Evolutionary conservation across 2,888 invertebrate species (phyloP), one percentile per base, ranked within the genome.

Genomic region (Romanomermis culicivorax): DNA sequence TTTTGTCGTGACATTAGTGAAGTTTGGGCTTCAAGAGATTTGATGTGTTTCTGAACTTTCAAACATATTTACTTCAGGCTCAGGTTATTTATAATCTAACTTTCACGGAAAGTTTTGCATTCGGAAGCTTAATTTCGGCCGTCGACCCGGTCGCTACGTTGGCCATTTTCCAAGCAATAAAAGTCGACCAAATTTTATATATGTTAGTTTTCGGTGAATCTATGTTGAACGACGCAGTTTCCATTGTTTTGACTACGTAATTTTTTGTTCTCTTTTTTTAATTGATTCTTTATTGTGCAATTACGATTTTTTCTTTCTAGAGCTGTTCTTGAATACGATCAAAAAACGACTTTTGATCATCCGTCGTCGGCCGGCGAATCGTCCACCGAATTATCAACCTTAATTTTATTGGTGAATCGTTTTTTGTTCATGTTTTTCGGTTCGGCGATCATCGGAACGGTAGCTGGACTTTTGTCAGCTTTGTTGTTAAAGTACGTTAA

Each of bases 141-240:
- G 95, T 97, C 2, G 97, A 97, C 74, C 97, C 97, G 0, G 95
- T 97, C 0, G 95, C 95, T 2, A 99, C 97, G 0, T 82, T 97
- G 29, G 95, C 97, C 11, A 97, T 97, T 62, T 97, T 97, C 68
- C 89, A 95, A 29, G 93, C 93, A 1, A 74, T 95, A 27, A 85
- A 97, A 71, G 86, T 93, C 0, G 95, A 97, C 70, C 91, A 91
- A 0, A 83, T 97, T 2, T 76, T 97, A 0, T 95, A 97, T 75
- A 99, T 99, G 95, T 81, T 97, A 73, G 95, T 97, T 1, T 97
- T 97, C 75, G 93, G 87, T 27, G 84, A 85, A 69, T 86, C 86
- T 64, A 87, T 91, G 65, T 76, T 97, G 2, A 97, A 97, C 73
- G 97, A 97, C 77, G 95, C 95, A 29, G 87, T 97, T 57, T 84